Evolutionary conservation across 2,888 invertebrate genomes (phyloP), one percentile per base, ranked within the genome.

Genomic region (Eumerus sabulonum): DNA sequence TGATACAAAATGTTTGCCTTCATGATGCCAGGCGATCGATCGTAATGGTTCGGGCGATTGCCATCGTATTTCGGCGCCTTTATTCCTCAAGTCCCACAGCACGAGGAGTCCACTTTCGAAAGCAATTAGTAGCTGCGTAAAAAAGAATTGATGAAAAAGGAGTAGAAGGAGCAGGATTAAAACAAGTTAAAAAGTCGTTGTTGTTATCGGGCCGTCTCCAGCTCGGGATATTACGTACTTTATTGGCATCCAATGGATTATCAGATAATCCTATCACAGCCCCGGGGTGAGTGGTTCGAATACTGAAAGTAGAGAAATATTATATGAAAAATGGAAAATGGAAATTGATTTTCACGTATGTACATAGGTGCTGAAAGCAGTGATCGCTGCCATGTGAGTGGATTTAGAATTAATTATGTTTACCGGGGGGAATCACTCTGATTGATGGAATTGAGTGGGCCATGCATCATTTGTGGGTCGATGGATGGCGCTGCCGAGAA

Each of bases 1-100:
- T 84, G 95, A 94, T 94, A 99, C 96, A 88, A 99, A 96, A 90
- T 96, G 95, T 90, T 97, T 98, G 83, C 98, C 99, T 90, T 99
- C 99, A 90, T 96, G 94, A 89, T 98, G 98, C 99, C 99, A 99
- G 82, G 96, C 93, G 85, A 97, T 93, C 63, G 97, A 97, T 86
- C 94, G 93, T 84, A 98, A 91, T 62, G 92, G 93, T 87, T 96
- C 96, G 19, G 92, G 90, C 64, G 94, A 92, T 85, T 93, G 92
- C 90, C 94, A 95, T 87, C 97, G 92, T 90, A 94, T 93, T 86
- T 99, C 99, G 44, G 96, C 97, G 84, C 90, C 90, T 90, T 95
- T 96, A 85, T 91, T 93, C 85, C 94, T 93, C 87, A 99, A 92
- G 91, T 99, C 98, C 99, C 99, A 99, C 84, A 98, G 92, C 53